Conservation (phyloP, 2,797 vertebrate genomes). For the Gymnopithys bicolor region DNA sequence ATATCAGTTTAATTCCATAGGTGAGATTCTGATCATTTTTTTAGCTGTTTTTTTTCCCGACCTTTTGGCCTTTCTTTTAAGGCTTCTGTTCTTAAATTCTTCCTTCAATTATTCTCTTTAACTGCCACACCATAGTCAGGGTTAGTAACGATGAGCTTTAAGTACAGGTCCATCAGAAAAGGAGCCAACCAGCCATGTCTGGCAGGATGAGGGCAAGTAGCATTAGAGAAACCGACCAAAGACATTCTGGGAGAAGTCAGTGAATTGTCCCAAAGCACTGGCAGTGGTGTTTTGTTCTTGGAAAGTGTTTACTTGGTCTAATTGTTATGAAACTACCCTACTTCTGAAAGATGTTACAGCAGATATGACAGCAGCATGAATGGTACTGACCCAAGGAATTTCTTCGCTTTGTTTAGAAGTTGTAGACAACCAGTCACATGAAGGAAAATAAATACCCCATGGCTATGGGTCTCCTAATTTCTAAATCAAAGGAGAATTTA, state of each 20-base stretch:
- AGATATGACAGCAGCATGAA: not conserved
- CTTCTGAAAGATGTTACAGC: not conserved
- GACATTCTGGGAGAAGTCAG: no score
- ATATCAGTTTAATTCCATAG: not conserved
- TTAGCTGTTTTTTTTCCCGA: not conserved
- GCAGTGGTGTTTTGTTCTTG: not conserved
- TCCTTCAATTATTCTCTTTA: not conserved
- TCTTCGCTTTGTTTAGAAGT: not conserved
- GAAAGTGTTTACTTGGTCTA: not conserved
- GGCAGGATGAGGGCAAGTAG: not conserved
- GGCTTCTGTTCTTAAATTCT: not conserved
- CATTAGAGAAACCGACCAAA: not conserved
- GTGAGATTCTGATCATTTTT: not conserved
- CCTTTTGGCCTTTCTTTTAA: not conserved
- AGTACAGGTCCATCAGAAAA: not conserved
- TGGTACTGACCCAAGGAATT: not conserved
- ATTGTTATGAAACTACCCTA: not conserved
- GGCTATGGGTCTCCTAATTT: not conserved
- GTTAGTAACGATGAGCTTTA: not conserved
- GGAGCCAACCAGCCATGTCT: not conserved
- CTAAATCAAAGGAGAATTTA: not conserved
- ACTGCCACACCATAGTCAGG: not conserved
- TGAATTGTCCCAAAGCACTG: not conserved
- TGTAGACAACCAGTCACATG: rapidly evolving
- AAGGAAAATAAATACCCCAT: not conserved